Base-by-base conservation (phyloP, 2,113 vertebrate genomes). In the Cariama cristata region DNA sequence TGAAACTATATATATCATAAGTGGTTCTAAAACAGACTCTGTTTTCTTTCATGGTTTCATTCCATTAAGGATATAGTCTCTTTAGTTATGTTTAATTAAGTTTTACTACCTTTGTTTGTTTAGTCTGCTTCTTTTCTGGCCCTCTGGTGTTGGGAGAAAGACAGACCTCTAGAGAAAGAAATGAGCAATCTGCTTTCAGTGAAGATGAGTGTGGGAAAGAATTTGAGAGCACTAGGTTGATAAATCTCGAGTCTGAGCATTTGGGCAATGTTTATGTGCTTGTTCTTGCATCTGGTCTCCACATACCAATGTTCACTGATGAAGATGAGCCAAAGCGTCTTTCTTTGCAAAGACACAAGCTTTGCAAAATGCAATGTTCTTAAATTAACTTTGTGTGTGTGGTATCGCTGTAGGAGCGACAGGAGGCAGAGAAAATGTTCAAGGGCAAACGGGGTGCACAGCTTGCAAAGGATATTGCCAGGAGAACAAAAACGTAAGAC, bases 351-450 rank as follows among this genome's bases (percentile, higher is more conserved):
- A 92, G 92, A 95, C 62, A 94, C 90, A 91, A 96, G 97, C 90
- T 98, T 87, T 97, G 95, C 82, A 82, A 59, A 93, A 79, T 96
- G 95, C 90, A 81, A 85, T 98, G 89, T 98, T 97, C 95, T 98
- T 96, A 80, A 95, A 98, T 99, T 99, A 99, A 99, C 97, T 98
- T 80, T 99, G 98, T 99, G 95, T 99, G 98, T 99, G 98, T 98
- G 99, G 98, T 99, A 98, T 99, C 76, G 96, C 98, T 98, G 96
- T 98, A 99, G 99, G 99, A 99, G 99, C 99, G 99, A 96, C 99
- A 99, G 98, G 99, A 99, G 98, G 99, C 99, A 96, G 99, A 99
- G 99, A 99, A 99, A 99, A 99, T 99, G 99, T 99, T 99, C 99
- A 99, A 99, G 98, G 99, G 99, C 98, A 99, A 99, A 99, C 99